Conservation (phyloP, 1,140 invertebrate genomes). For the Zaprionus kolodkinae region DNA sequence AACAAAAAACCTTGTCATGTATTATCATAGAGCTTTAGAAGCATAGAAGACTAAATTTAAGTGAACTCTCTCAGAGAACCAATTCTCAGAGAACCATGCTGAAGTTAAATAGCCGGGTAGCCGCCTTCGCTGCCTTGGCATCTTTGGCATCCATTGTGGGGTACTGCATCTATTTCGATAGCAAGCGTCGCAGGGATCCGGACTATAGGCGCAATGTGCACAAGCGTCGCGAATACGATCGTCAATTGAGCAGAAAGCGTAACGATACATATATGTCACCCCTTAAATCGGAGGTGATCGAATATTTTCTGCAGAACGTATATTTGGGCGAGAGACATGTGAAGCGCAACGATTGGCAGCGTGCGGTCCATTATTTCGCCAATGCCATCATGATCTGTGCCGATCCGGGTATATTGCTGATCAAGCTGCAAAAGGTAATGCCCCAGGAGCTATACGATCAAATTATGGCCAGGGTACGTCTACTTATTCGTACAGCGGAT, state of each 20-base stretch:
- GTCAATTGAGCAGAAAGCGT: background rate
- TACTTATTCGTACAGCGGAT: slow-evolving; percentile 14
- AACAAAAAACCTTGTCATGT: background rate
- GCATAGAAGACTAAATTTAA: background rate
- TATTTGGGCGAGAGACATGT: slow-evolving; percentile 26
- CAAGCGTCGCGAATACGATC: slow-evolving; percentile 19
- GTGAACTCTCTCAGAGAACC: background rate
- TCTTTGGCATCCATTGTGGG: slow-evolving; percentile 19
- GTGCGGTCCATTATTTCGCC: slow-evolving; percentile 20
- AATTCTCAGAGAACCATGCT: slow-evolving; percentile 5
- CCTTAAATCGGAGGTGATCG: background rate
- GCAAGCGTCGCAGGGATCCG: slow-evolving; percentile 28
- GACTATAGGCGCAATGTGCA: slow-evolving; percentile 10
- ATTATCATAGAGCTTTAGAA: background rate
- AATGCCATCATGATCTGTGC: slow-evolving; percentile 35
- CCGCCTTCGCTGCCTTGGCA: slow-evolving; percentile 8
- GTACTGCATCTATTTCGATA: slow-evolving; percentile 41
- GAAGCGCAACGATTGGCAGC: slow-evolving; percentile 3
- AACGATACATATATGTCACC: background rate
- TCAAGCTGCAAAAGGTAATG: background rate
- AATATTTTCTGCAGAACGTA: slow-evolving; percentile 35
- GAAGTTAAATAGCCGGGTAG: background rate
- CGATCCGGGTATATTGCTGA: slow-evolving; percentile 14
- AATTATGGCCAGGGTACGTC: slow-evolving; percentile 9
- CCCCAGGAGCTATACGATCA: slow-evolving; percentile 14